Base-by-base conservation (phyloP, 2,888 invertebrate species). In the Melolontha melolontha region DNA sequence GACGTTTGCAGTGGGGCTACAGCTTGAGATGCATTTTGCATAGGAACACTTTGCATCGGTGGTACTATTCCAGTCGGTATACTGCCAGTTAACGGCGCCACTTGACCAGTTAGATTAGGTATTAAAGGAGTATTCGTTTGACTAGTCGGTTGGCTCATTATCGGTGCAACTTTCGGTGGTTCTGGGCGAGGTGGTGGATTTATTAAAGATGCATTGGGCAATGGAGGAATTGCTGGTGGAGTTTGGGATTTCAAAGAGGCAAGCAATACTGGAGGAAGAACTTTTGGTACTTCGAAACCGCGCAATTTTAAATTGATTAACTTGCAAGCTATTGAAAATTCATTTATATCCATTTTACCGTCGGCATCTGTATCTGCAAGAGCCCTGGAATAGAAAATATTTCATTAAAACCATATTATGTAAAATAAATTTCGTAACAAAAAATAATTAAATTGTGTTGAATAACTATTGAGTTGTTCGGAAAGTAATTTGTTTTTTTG, bases 281-380 rank as follows among this genome's bases (percentile, higher is more conserved):
- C 85, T 79, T 92, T 92, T 0, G 98, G 98, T 63, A 98, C 87
- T 80, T 97, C 96, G 77, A 93, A 90, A 2, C 97, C 96, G 64
- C 96, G 91, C 11, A 99, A 85, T 84, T 97, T 97, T 71, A 97
- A 87, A 79, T 94, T 96, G 66, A 97, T 97, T 72, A 89, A 86
- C 87, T 97, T 97, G 87, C 98, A 98, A 55, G 99, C 98, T 76
- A 99, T 96, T 74, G 96, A 96, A 84, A 98, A 99, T 85, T 99
- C 99, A 78, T 93, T 92, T 64, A 96, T 90, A 79, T 98, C 95
- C 88, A 99, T 91, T 85, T 95, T 96, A 0, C 99, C 99, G 86
- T 99, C 99, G 12, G 94, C 91, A 82, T 98, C 96, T 51, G 96
- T 93, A 83, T 99, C 99, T 0, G 98, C 95, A 52, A 99, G 84